Percentiles rank a stretch among this genome's conserved stretches.
Evolutionary conservation across 2,888 invertebrate species (phyloP).

Genomic region (Teleiodes luculella): DNA sequence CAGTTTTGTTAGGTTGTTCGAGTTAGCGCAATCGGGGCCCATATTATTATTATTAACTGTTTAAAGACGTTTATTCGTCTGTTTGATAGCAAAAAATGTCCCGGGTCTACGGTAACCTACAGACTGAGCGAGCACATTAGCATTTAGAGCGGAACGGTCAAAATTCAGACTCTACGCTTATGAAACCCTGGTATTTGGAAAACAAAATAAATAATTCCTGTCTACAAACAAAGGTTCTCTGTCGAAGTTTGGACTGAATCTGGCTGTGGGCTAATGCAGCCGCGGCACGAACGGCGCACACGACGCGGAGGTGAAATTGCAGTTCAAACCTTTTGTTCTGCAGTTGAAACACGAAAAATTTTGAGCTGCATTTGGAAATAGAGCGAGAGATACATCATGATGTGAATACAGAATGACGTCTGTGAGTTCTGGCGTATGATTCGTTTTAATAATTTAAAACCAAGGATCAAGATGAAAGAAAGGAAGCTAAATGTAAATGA

Average conservation of each 20-base stretch:
- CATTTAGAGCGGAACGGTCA: conserved; percentile 6
- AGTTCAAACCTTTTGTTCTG: conserved; percentile 3
- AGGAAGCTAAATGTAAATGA: too few species aligned
- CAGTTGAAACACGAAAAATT: neutral
- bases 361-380: too few species aligned
- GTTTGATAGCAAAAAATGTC: too few species aligned
- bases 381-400: too few species aligned
- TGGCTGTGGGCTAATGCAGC: neutral
- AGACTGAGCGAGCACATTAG: neutral
- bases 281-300: conserved; percentile 3
- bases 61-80: too few species aligned
- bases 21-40: too few species aligned
- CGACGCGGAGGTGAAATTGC: neutral
- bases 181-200: neutral
- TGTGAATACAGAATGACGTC: too few species aligned
- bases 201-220: conserved; percentile 6
- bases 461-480: too few species aligned
- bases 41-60: neutral
- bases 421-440: too few species aligned
- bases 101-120: neutral
- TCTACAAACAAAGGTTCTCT: neutral
- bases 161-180: neutral
- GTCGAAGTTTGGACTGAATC: neutral
- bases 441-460: too few species aligned
- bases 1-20: too few species aligned